phyloP scores from a whole-genome alignment of 2,888 invertebrate species.

The Dynastes hyllus region DNA sequence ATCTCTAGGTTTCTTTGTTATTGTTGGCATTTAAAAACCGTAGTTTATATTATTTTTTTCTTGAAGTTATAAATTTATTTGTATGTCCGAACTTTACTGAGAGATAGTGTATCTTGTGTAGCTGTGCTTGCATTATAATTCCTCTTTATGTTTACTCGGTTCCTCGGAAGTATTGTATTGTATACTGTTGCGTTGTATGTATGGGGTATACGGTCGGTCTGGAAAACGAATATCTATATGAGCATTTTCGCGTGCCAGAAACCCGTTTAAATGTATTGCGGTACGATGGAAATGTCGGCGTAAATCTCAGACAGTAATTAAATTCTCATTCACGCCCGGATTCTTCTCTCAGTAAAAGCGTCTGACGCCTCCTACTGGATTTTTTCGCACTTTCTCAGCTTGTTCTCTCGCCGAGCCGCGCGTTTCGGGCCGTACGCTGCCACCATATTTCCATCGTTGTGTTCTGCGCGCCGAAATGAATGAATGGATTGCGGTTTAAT shows the following conservation, averaged over 20 bases:
- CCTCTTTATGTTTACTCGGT: slow-evolving; percentile 43
- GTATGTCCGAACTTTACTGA: neutral
- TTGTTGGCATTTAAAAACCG: too few species aligned
- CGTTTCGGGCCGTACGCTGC: slow-evolving; percentile 34
- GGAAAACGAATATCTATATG: slow-evolving; percentile 36
- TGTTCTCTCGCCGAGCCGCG: neutral
- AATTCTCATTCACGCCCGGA: slow-evolving; percentile 44
- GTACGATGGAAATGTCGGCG: slow-evolving; percentile 48
- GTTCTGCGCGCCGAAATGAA: neutral
- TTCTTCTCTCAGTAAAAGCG: slow-evolving; percentile 31
- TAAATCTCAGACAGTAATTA: slow-evolving; percentile 50
- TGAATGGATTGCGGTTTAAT: slow-evolving; percentile 35
- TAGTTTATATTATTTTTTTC: too few species aligned
- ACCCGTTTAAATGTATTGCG: slow-evolving; percentile 48
- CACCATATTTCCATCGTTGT: slow-evolving; percentile 56
- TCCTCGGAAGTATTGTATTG: slow-evolving; percentile 34
- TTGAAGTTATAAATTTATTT: too few species aligned
- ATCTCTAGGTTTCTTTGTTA: too few species aligned
- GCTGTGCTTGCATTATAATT: slow-evolving; percentile 49
- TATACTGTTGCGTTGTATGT: neutral
- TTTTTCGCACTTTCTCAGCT: slow-evolving; percentile 22
- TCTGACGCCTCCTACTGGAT: neutral
- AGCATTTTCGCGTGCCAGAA: slow-evolving; percentile 42
- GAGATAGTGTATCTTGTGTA: slow-evolving; percentile 3
- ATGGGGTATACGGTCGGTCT: neutral